phyloP scores from a whole-genome alignment of 2,888 invertebrate species.

The Bhutanitis thaidina region DNA sequence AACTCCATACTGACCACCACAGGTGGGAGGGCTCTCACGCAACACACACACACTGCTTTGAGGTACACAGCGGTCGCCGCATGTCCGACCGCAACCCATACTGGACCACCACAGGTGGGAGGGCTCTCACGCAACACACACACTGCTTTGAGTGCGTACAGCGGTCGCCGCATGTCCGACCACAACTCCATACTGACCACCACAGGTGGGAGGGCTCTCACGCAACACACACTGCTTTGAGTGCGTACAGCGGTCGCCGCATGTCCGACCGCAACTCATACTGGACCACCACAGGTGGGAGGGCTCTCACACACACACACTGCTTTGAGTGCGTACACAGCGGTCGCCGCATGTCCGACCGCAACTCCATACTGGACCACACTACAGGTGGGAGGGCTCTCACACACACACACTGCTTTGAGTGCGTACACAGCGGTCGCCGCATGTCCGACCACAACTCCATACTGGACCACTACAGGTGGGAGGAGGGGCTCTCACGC shows the following conservation, averaged over 20 bases:
- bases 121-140: background rate
- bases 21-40: too few relatives aligned
- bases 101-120: background rate
- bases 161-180: slow-evolving; percentile 27
- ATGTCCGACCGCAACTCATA: background rate
- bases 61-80: background rate
- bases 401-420: background rate
- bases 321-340: slow-evolving; percentile 47
- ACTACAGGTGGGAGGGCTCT: slow-evolving; percentile 45
- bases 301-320: slow-evolving; percentile 37
- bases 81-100: background rate
- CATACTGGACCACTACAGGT: too few relatives aligned
- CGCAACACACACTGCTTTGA: slow-evolving; percentile 31
- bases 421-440: too few relatives aligned
- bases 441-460: too few relatives aligned
- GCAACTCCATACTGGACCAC: slow-evolving; percentile 59
- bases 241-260: background rate
- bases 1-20: background rate
- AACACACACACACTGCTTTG: too few relatives aligned
- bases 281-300: background rate
- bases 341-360: slow-evolving; percentile 53
- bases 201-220: background rate
- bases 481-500: too few relatives aligned
- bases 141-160: slow-evolving; percentile 54
- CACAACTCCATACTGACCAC: background rate